Base-by-base conservation (phyloP, 2,888 invertebrate species). In the Gymnoscelis rufifasciata region DNA sequence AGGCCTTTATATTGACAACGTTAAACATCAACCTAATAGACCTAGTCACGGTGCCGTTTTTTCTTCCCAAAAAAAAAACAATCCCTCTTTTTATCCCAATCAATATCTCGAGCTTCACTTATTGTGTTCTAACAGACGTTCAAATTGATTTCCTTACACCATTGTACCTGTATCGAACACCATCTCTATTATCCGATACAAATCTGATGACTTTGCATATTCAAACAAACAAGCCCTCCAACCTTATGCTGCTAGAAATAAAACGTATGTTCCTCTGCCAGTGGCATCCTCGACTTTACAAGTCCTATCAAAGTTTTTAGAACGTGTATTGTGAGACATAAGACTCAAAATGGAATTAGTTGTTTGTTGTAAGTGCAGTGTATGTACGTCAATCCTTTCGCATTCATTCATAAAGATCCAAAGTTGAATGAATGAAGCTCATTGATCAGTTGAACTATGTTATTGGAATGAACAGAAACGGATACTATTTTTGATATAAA, bases 371-470 rank as follows among this genome's bases (percentile, higher is more conserved):
- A 60, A 59, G 61, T 66, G 62, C 61, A 62, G 57, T 54, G 39
- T 56, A 60, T 49, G 52, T 68, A 64, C 72, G 66, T 78, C 74
- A 77, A 71, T 72, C 68, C 63, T 69, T 73, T 75, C 69, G 70
- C 68, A 63, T 65, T 66, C 83, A 83, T 83, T 83, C 77, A 83
- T 60, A 59, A 68, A 64, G 68, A 80, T 80, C 81, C 81, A 80
- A 40, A 63, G 60, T 60, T 61, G 65, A 61, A 50, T 53, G 49
- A 49, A 47, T 53, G 62, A 50, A 58, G 47, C 54, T 60, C 68
- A 68, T 68, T 69, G 60, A 69, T 62, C 36, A 40, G n/a, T 42
- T 11, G 35, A 19, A 35, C 7, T 23, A 15, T 7, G 7, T 12
- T 15, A 1, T 3, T 2, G 19, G 5, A 19, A 19, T 19, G 5